phyloP scores from a whole-genome alignment of 2,888 invertebrate species.

The Leptinotarsa rubiginosa region DNA sequence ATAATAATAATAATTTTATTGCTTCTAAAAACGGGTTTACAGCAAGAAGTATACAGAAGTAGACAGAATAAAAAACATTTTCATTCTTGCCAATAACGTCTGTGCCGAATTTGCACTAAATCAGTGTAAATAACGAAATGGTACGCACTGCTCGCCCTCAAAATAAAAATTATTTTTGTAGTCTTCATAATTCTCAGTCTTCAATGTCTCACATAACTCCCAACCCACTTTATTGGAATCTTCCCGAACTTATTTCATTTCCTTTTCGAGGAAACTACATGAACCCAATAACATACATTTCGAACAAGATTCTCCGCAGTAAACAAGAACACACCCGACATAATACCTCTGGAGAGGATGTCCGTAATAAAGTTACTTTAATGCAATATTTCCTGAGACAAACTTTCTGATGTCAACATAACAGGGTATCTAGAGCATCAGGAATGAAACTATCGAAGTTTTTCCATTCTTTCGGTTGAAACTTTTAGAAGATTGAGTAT shows the following conservation, averaged over 20 bases:
- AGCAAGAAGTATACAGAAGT: too few species aligned
- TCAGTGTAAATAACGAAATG: too few species aligned
- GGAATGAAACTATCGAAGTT: background rate
- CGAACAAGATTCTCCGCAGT: slow-evolving; percentile 1
- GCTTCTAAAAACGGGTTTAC: too few species aligned
- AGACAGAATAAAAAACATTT: too few species aligned
- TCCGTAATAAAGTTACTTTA: slow-evolving; percentile 8
- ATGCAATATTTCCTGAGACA: slow-evolving; percentile 2
- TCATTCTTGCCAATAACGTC: too few species aligned
- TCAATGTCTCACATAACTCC: background rate
- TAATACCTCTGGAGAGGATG: background rate
- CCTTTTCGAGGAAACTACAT: background rate
- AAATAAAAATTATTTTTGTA: background rate
- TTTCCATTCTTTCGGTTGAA: background rate
- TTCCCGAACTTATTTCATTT: slow-evolving; percentile 14
- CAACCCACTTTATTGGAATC: slow-evolving; percentile 1
- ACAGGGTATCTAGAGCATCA: background rate
- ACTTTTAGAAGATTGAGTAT: background rate
- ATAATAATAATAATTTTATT: too few species aligned
- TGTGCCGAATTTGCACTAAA: too few species aligned
- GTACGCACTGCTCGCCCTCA: background rate
- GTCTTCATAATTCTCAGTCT: background rate
- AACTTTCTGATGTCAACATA: slow-evolving; percentile 1
- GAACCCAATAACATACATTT: slow-evolving; percentile 15
- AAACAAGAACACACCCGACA: background rate